Conservation (phyloP, 1,140 invertebrate genomes). For the Cyphomyrmex costatus region DNA sequence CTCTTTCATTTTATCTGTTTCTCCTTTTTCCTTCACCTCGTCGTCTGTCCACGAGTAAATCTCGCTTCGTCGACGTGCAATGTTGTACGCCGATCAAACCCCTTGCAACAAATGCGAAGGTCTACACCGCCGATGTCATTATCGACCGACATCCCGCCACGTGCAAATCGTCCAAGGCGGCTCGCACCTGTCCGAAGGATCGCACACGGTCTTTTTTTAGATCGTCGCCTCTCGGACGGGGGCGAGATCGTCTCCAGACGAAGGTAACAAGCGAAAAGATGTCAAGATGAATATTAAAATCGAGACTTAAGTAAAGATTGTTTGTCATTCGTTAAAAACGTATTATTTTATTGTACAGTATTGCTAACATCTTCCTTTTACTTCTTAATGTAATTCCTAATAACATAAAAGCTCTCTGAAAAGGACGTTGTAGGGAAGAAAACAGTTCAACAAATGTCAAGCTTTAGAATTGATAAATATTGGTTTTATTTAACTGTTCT, state of each 20-base stretch:
- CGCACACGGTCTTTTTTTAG: slow-evolving; percentile 20
- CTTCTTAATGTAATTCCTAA: not conserved
- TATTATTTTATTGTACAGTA: not conserved
- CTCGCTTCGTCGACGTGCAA: slow-evolving; percentile 1
- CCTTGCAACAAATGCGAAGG: slow-evolving; percentile 31
- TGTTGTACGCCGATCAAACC: slow-evolving; percentile 24
- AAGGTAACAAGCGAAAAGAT: not conserved
- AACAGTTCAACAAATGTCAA: not conserved
- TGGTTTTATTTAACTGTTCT: too few relatives aligned
- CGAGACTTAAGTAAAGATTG: not conserved
- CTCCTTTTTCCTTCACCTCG: not conserved
- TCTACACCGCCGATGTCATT: slow-evolving; percentile 41
- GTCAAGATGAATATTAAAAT: not conserved
- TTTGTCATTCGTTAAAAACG: not conserved
- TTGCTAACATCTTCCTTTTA: not conserved
- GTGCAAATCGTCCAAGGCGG: slow-evolving; percentile 44
- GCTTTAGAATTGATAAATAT: too few relatives aligned
- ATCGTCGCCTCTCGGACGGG: not conserved
- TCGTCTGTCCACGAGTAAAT: slow-evolving; percentile 56
- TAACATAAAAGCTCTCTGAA: not conserved
- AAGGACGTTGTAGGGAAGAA: not conserved
- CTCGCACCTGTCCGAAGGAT: slow-evolving; percentile 11
- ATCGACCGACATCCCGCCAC: slow-evolving; percentile 47
- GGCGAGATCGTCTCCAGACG: not conserved
- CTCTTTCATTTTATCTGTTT: not conserved